Evolutionary conservation across 1,140 invertebrate species (phyloP).

Genomic region (Bombus affinis): DNA sequence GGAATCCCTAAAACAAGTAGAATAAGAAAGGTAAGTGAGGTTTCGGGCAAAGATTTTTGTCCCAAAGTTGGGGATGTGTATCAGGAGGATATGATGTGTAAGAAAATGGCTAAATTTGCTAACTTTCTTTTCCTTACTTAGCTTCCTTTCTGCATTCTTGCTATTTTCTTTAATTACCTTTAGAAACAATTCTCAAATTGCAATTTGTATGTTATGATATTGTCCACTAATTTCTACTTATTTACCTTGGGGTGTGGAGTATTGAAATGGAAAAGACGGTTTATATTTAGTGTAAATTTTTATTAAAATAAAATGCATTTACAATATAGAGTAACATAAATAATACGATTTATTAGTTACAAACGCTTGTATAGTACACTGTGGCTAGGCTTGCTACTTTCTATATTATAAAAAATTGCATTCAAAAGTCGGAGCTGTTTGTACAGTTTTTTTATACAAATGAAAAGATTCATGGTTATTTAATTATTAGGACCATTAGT

Average conservation of each 20-base stretch:
- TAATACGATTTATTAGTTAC: neutral
- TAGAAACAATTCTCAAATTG: no score
- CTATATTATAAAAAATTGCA: conserved; percentile 3
- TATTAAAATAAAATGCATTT: conserved; percentile 28
- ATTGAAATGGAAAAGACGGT: neutral
- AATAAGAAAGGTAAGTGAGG: no score
- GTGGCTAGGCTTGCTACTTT: neutral
- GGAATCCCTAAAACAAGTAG: no score
- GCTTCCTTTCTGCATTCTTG: no score
- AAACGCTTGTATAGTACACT: neutral
- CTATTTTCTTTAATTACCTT: no score
- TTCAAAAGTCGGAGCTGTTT: neutral
- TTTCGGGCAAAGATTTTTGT: no score
- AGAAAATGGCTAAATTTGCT: no score
- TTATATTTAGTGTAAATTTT: neutral
- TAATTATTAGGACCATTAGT: conserved; percentile 52
- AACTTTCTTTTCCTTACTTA: no score
- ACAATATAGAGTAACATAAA: neutral
- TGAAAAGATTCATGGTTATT: neutral
- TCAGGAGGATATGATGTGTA: no score
- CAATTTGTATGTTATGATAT: no score
- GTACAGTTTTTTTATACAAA: conserved; percentile 10
- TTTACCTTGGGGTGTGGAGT: neutral
- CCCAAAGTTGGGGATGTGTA: no score
- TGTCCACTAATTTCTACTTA: neutral